These are phyloP conservation scores for Theropithecus gelada DNA, from an alignment of 2,113 vertebrate genomes.

Conservation along the genomic window DNA sequence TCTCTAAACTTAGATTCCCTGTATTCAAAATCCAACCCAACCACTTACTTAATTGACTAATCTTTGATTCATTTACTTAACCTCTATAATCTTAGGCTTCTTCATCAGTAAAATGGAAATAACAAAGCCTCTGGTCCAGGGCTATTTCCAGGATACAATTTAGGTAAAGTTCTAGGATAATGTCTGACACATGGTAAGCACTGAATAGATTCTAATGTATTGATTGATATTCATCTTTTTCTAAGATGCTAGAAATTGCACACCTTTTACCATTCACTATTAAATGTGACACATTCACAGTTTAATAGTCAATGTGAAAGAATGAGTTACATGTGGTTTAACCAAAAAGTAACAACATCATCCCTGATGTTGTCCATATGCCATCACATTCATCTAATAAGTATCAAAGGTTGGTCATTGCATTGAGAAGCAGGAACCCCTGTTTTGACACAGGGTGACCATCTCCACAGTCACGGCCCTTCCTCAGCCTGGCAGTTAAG, in stretches of 20 bases:
- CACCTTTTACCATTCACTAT: neutral
- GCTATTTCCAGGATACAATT: neutral
- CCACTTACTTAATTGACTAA: neutral
- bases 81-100: constrained; percentile 30
- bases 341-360: neutral
- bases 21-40: neutral
- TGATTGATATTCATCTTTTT: neutral
- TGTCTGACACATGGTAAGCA: neutral
- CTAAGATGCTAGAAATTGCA: neutral
- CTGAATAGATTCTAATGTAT: neutral
- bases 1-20: neutral
- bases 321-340: neutral
- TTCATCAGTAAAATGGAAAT: neutral
- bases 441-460: neutral
- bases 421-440: neutral
- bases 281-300: neutral
- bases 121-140: neutral
- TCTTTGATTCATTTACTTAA: constrained; percentile 10
- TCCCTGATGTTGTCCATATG: neutral
- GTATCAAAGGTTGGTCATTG: no score
- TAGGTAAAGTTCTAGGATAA: neutral
- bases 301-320: neutral
- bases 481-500: constrained; percentile 71
- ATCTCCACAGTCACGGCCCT: constrained; percentile 41
- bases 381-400: neutral